Percentiles rank a stretch among this genome's conserved stretches.
phyloP scores from a whole-genome alignment of 2,113 vertebrate genomes.

The Hippoglossus stenolepis region DNA sequence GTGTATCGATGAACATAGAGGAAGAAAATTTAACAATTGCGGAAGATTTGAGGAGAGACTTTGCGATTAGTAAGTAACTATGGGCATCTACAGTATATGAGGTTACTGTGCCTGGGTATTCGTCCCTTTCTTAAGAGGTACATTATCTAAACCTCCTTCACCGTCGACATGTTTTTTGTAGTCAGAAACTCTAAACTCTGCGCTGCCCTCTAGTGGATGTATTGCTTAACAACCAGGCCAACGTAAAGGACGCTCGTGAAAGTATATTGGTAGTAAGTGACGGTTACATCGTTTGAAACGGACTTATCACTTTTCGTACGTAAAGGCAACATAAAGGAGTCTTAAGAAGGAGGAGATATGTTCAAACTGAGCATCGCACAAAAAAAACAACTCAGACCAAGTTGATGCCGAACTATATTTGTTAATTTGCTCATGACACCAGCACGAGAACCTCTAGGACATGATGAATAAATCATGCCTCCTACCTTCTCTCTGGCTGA shows the following conservation, averaged over 20 bases:
- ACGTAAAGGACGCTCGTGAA: no score
- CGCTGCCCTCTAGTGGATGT: no score
- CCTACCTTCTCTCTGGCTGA: slow-evolving; percentile 42
- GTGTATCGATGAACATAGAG: background rate
- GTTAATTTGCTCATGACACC: slow-evolving; percentile 28
- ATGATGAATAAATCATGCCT: slow-evolving; percentile 59
- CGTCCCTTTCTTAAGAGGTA: no score
- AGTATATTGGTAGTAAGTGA: no score
- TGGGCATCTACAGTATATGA: no score
- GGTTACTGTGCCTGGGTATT: no score
- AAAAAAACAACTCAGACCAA: slow-evolving; percentile 24
- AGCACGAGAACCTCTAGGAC: slow-evolving; percentile 51
- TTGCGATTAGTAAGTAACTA: background rate
- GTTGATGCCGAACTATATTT: slow-evolving; percentile 25
- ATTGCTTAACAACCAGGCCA: no score
- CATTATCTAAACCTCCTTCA: no score
- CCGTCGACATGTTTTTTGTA: no score
- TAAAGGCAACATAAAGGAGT: background rate
- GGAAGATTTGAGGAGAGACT: background rate
- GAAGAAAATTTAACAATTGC: background rate
- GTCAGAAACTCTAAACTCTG: no score
- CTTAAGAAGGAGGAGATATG: slow-evolving; percentile 9
- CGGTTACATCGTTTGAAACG: no score
- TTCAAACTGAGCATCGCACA: background rate
- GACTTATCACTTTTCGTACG: background rate